Evolutionary conservation across 1,140 invertebrate genomes (phyloP).

Genomic region (Batillaria attramentaria): DNA sequence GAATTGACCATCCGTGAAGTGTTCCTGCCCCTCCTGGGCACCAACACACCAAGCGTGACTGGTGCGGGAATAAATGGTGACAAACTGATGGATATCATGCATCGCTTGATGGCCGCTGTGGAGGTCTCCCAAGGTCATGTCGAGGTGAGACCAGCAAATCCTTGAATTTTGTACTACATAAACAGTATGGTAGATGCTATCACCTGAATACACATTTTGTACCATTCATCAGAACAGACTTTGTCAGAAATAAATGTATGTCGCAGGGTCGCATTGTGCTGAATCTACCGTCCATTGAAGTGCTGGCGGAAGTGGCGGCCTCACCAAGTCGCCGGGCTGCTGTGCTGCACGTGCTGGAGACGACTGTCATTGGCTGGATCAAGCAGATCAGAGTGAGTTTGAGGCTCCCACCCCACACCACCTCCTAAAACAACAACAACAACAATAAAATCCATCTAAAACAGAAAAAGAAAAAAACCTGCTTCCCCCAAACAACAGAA

Average conservation of each 20-base stretch:
- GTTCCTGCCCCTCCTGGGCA: slow-evolving; percentile 69
- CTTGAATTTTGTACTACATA: slow-evolving; percentile 4
- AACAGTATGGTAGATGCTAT: background rate
- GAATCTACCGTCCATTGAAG: slow-evolving; percentile 70
- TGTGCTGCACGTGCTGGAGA: slow-evolving; percentile 71
- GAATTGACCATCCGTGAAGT: slow-evolving; percentile 69
- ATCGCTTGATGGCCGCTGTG: slow-evolving; percentile 68
- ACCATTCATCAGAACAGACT: background rate
- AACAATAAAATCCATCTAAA: no score
- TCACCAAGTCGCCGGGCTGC: slow-evolving; percentile 62
- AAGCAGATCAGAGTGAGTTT: slow-evolving; percentile 70
- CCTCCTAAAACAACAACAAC: no score
- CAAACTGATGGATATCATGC: slow-evolving; percentile 71
- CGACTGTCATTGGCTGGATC: slow-evolving; percentile 71
- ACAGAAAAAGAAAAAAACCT: no score
- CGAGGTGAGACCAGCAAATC: slow-evolving; percentile 62
- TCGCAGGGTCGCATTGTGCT: slow-evolving; percentile 67
- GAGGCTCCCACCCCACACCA: no score
- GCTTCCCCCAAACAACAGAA: no score
- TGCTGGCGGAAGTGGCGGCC: slow-evolving; percentile 69
- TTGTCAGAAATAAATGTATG: slow-evolving; percentile 7
- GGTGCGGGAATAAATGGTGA: slow-evolving; percentile 60
- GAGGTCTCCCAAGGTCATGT: slow-evolving; percentile 68
- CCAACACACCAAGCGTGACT: slow-evolving; percentile 59
- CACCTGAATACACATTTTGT: background rate